Base-by-base conservation (phyloP, 2,797 vertebrate genomes). In the Silurus lanzhouensis region DNA sequence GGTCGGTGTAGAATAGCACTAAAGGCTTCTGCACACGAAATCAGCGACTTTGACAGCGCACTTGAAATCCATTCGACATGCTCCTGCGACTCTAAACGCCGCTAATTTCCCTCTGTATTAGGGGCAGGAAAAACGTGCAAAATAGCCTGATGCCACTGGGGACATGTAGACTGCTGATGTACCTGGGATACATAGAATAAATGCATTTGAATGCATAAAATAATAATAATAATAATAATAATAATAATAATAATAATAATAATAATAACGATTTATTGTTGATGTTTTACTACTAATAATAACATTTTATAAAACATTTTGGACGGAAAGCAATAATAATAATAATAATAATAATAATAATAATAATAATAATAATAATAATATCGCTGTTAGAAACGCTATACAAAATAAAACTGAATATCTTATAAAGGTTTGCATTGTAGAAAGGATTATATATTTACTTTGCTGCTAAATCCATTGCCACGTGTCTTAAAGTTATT, bases 1-100 rank as follows among this genome's bases (percentile, higher is more conserved):
- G 94, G 60, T 92, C 93, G 94, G 93, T 93, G 95, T 93, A 93
- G 95, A 90, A 93, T 89, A 89, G 92, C 94, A 95, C 94, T 93
- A 94, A 96, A 96, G 95, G 95, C 95, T 95, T 95, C 93, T 92
- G 94, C 94, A 96, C 95, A 92, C 46, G 89, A 93, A 95, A 94
- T 94, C 95, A 93, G 92, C 92, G 94, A 94, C 95, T 94, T 93
- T 96, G 96, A 96, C 95, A 93, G 94, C 92, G 93, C 92, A 89
- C 94, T 93, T 88, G 92, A 94, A 96, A 96, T 92, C 93, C 94
- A 95, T 95, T 95, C 92, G 93, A 91, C 84, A 93, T 90, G 95
- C 93, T 93, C 81, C 8, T 79, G 90, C 86, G 87, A 83, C 81
- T 90, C 92, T 86, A 91, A 87, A 92, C 86, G 88, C 68, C 14